These are phyloP conservation scores for Brachyptera putata DNA, from an alignment of 2,888 invertebrate genomes.

Conservation along the genomic window DNA sequence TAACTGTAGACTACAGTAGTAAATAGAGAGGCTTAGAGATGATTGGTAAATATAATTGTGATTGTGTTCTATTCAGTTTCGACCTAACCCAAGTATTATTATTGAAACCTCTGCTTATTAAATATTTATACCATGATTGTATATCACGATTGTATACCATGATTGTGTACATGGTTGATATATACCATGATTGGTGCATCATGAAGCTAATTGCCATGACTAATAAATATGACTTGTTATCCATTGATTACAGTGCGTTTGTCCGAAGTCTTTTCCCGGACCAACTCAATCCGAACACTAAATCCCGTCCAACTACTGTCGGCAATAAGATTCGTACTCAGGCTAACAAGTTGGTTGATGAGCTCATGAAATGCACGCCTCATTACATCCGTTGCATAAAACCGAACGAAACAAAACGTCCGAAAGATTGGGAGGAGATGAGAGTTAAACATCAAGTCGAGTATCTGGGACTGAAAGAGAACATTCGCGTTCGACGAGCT, in stretches of 20 bases:
- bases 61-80: no score
- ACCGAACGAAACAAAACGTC: slow-evolving; percentile 63
- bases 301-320: slow-evolving; percentile 59
- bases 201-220: no score
- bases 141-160: no score
- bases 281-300: slow-evolving; percentile 42
- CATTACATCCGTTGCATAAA: slow-evolving; percentile 66
- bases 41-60: no score
- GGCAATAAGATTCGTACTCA: slow-evolving; percentile 62
- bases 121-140: no score
- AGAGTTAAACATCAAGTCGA: slow-evolving; percentile 63
- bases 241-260: slow-evolving; percentile 47
- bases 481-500: slow-evolving; percentile 61
- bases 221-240: neutral
- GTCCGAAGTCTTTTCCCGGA: slow-evolving; percentile 57
- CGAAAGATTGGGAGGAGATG: slow-evolving; percentile 60
- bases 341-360: slow-evolving; percentile 60
- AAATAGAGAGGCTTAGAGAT: no score
- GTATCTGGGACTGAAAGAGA: slow-evolving; percentile 64
- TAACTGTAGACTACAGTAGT: no score
- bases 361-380: slow-evolving; percentile 61
- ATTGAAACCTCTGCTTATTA: no score
- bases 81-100: no score
- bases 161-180: no score
- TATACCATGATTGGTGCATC: no score